Evolutionary conservation across 2,113 vertebrate genomes (phyloP).

Genomic region (Entomyzon cyanotis): DNA sequence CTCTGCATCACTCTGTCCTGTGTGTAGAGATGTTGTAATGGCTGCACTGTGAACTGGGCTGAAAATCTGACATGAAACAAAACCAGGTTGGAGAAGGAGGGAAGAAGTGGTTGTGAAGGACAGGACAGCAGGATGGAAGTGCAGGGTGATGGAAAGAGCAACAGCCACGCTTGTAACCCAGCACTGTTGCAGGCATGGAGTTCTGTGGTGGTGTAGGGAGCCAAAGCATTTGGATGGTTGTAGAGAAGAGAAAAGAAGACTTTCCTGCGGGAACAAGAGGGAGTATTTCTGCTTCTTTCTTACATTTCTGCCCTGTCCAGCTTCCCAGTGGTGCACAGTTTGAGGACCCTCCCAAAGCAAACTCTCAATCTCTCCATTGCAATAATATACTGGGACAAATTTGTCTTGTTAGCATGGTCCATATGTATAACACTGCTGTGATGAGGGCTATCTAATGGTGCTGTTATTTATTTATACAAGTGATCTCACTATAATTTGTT

Average conservation of each 20-base stretch:
- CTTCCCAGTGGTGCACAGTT: neutral
- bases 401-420: neutral
- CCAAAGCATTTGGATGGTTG: rapidly evolving
- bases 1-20: neutral
- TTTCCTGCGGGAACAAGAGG: neutral
- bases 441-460: neutral
- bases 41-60: neutral
- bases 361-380: neutral
- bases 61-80: neutral
- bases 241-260: neutral
- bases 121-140: neutral
- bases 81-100: neutral
- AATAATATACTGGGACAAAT: neutral
- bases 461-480: neutral
- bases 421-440: neutral
- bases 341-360: neutral
- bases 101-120: neutral
- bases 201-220: neutral
- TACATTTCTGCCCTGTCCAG: neutral
- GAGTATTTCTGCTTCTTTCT: neutral
- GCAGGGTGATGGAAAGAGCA: neutral
- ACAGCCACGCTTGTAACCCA: neutral
- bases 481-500: neutral
- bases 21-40: neutral
- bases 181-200: neutral